phyloP scores from a whole-genome alignment of 2,888 invertebrate species.

The Carabus problematicus region DNA sequence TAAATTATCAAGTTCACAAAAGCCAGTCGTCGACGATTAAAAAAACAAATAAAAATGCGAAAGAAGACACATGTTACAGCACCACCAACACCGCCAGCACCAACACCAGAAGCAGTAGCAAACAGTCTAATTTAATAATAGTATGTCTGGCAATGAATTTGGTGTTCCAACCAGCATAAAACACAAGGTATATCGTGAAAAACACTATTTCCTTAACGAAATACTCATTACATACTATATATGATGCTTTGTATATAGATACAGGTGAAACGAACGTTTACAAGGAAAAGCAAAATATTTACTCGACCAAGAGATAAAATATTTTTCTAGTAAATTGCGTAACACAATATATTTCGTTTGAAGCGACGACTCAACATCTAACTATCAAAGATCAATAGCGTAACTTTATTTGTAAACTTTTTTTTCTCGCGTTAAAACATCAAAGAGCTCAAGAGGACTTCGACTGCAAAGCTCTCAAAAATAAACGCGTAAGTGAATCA shows the following conservation, averaged over 20 bases:
- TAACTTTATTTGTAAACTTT: slow-evolving; percentile 42
- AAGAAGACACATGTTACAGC: no score
- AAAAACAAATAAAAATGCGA: no score
- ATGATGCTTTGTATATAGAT: no score
- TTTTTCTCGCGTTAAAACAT: slow-evolving; percentile 41
- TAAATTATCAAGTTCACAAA: slow-evolving; percentile 28
- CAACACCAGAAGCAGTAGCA: no score
- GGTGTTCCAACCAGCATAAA: no score
- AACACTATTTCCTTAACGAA: no score
- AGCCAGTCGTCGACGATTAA: neutral
- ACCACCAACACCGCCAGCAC: no score
- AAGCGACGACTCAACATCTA: slow-evolving; percentile 32
- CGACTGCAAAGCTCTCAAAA: slow-evolving; percentile 36
- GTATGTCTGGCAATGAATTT: no score
- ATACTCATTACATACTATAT: no score
- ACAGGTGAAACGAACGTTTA: no score
- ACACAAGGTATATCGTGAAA: no score
- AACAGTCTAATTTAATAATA: no score
- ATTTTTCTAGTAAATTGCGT: slow-evolving; percentile 37
- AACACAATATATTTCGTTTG: slow-evolving; percentile 40
- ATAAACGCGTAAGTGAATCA: slow-evolving; percentile 42
- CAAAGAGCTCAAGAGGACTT: slow-evolving; percentile 38
- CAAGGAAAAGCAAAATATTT: slow-evolving; percentile 3
- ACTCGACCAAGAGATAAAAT: slow-evolving; percentile 33
- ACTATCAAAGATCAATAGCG: slow-evolving; percentile 39